Evolutionary conservation across 2,797 vertebrate genomes (phyloP).

Genomic region (Gastrophryne carolinensis): DNA sequence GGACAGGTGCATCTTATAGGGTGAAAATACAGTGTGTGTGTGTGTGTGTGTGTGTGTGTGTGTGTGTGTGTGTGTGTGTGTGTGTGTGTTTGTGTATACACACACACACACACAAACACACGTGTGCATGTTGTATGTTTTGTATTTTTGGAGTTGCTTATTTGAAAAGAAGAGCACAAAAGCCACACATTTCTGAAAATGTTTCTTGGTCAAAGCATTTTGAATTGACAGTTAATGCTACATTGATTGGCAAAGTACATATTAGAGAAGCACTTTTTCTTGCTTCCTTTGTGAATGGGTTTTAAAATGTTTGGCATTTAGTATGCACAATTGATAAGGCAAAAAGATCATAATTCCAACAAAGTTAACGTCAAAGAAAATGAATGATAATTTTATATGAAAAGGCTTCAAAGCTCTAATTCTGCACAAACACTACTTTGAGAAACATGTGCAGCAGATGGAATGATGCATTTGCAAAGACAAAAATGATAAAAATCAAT

Average conservation of each 20-base stretch:
- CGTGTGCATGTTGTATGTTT: too few species aligned
- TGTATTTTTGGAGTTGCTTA: too few species aligned
- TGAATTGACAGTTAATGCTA: neutral
- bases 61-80: too few species aligned
- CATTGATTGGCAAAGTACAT: slow-evolving; percentile 4
- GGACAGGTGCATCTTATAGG: too few species aligned
- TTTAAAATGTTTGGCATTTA: neutral
- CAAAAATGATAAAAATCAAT: too few species aligned
- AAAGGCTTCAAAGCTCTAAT: neutral
- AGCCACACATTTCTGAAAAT: too few species aligned
- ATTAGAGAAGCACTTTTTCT: neutral
- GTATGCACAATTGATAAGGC: neutral
- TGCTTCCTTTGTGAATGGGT: neutral
- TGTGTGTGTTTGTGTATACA: too few species aligned
- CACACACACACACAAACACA: too few species aligned
- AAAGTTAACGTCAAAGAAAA: slow-evolving; percentile 23
- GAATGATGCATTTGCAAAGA: neutral
- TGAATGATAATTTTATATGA: neutral
- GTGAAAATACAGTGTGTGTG: too few species aligned
- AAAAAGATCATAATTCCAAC: neutral
- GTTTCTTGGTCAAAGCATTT: neutral
- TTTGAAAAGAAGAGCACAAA: too few species aligned
- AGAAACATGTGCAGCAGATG: neutral
- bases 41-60: too few species aligned
- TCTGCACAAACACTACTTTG: neutral